Percentiles rank a stretch among this genome's conserved stretches.
phyloP scores from a whole-genome alignment of 2,888 invertebrate genomes.

The Cheilosia urbana region DNA sequence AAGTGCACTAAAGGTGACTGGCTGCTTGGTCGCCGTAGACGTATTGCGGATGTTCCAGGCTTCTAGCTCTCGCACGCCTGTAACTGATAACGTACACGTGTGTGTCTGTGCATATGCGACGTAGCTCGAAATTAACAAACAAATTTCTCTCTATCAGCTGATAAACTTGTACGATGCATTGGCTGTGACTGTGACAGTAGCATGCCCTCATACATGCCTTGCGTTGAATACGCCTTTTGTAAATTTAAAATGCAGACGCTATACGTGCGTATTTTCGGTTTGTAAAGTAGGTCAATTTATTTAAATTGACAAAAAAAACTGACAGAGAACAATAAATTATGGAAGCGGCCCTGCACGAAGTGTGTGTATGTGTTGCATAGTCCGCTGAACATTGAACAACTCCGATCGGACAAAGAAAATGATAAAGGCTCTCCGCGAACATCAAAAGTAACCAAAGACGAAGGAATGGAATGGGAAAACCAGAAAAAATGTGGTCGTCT shows the following conservation, averaged over 20 bases:
- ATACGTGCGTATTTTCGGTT: conserved; percentile 47
- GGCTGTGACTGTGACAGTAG: conserved; percentile 1
- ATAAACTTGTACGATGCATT: background rate
- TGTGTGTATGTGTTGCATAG: background rate
- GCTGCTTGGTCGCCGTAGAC: conserved; percentile 2
- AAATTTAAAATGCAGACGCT: conserved; percentile 33
- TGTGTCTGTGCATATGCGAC: background rate
- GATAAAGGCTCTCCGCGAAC: conserved; percentile 33
- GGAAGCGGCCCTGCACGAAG: conserved; percentile 20
- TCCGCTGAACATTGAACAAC: conserved; percentile 14
- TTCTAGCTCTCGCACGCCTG: background rate
- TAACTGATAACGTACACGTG: conserved; percentile 34
- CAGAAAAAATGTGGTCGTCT: conserved; percentile 23
- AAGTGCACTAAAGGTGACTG: conserved; percentile 5
- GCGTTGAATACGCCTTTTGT: background rate
- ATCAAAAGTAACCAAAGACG: background rate
- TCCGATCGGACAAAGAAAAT: conserved; percentile 49
- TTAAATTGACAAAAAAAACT: conserved; percentile 50
- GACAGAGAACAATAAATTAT: conserved; percentile 55
- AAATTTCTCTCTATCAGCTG: conserved; percentile 22
- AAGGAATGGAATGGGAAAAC: conserved; percentile 21
- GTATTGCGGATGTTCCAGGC: background rate
- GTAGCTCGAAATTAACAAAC: background rate
- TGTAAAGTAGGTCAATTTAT: conserved; percentile 69
- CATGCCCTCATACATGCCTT: background rate